Conservation (phyloP, 1,140 invertebrate genomes). For the Megalonaias nervosa region DNA sequence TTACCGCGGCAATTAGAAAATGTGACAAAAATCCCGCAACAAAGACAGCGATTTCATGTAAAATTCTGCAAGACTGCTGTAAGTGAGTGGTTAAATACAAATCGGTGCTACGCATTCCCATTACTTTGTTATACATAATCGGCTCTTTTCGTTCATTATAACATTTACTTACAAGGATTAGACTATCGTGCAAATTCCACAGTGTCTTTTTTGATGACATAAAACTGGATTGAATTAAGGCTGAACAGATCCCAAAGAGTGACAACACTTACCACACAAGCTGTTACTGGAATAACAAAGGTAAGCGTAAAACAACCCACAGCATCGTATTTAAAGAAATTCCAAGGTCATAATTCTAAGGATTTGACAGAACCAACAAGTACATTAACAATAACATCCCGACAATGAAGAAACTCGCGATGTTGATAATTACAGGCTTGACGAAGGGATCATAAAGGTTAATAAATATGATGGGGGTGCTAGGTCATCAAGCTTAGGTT, state of each 20-base stretch:
- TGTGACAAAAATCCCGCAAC: too few species aligned
- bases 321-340: conserved; percentile 78
- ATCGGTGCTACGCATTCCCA: too few species aligned
- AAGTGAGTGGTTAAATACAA: too few species aligned
- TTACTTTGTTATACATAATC: too few species aligned
- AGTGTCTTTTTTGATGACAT: conserved; percentile 31
- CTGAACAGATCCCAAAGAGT: conserved; percentile 28
- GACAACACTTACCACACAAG: conserved; percentile 20
- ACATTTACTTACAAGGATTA: too few species aligned
- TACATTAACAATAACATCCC: conserved; percentile 96
- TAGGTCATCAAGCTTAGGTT: conserved; percentile 87
- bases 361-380: conserved; percentile 94
- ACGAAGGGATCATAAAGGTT: conserved; percentile 88
- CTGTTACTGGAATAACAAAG: conserved; percentile 23
- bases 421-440: conserved; percentile 82
- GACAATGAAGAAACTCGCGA: conserved; percentile 89
- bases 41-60: too few species aligned
- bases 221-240: conserved; percentile 21
- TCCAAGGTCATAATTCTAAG: conserved; percentile 91
- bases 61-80: too few species aligned
- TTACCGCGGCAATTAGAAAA: too few species aligned
- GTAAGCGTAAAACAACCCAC: conserved; percentile 63
- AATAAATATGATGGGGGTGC: conserved; percentile 88
- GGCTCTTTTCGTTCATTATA: too few species aligned
- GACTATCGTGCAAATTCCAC: background rate